Conservation (phyloP, 1,140 invertebrate species). For the Calliphora vicina region DNA sequence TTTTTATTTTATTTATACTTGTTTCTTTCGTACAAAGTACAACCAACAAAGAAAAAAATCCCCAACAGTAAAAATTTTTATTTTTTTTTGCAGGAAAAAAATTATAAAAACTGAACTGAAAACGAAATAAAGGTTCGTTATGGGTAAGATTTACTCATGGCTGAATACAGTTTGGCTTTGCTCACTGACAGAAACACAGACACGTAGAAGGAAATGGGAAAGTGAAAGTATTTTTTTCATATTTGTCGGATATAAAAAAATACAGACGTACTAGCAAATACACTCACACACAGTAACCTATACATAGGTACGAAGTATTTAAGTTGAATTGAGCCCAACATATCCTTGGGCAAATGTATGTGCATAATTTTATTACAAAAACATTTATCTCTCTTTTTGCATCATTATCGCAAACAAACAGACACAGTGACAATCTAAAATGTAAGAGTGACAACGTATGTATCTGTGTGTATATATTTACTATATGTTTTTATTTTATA, state of each 20-base stretch:
- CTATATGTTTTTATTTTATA: neutral
- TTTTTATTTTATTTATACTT: neutral
- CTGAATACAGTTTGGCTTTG: neutral
- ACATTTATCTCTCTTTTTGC: constrained; percentile 29
- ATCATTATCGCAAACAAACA: constrained; percentile 30
- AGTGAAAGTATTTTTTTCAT: constrained; percentile 20
- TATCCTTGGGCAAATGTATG: constrained; percentile 24
- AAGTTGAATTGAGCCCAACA: neutral
- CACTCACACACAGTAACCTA: neutral
- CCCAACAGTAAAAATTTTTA: neutral
- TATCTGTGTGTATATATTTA: neutral
- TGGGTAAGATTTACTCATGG: neutral
- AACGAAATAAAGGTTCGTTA: neutral
- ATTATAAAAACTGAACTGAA: neutral
- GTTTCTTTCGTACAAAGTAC: neutral
- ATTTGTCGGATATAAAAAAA: neutral
- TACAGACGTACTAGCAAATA: neutral
- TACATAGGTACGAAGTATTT: neutral
- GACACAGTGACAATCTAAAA: constrained; percentile 11
- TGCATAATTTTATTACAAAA: constrained; percentile 34
- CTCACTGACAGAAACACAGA: neutral
- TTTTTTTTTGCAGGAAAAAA: no score
- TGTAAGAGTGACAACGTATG: neutral
- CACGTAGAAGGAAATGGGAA: neutral
- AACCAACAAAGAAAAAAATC: neutral